Conservation (phyloP, 2,888 invertebrate species). For the Apamea anceps region DNA sequence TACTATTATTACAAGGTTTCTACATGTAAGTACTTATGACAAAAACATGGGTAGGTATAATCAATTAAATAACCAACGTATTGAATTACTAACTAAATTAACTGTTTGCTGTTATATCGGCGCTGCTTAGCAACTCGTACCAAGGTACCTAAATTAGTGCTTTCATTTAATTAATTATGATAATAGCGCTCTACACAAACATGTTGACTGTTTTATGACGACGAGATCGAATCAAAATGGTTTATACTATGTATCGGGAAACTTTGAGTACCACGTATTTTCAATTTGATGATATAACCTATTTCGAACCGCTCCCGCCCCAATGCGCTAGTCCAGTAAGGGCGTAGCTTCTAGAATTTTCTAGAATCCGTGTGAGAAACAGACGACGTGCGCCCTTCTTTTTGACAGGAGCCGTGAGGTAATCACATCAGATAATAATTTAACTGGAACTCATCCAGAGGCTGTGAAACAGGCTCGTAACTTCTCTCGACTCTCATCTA, state of each 20-base stretch:
- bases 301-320: too few relatives aligned
- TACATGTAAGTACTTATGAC: not conserved
- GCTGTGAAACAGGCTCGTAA: not conserved
- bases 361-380: too few relatives aligned
- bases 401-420: too few relatives aligned
- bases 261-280: too few relatives aligned
- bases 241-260: not conserved
- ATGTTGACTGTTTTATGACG: not conserved
- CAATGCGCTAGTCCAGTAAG: too few relatives aligned
- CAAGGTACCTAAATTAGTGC: too few relatives aligned
- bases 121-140: not conserved
- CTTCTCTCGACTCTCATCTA: not conserved
- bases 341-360: too few relatives aligned
- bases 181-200: not conserved
- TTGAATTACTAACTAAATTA: not conserved
- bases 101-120: not conserved
- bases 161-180: not conserved
- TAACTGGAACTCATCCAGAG: not conserved
- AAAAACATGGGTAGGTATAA: not conserved
- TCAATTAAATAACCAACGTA: not conserved
- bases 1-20: not conserved
- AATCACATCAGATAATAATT: not conserved
- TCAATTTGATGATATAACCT: not conserved
- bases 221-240: not conserved
- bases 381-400: too few relatives aligned